Evolutionary conservation across 92 coral and sea anemone species (phyloP).

Genomic region (Isaurus tuberculatus): DNA sequence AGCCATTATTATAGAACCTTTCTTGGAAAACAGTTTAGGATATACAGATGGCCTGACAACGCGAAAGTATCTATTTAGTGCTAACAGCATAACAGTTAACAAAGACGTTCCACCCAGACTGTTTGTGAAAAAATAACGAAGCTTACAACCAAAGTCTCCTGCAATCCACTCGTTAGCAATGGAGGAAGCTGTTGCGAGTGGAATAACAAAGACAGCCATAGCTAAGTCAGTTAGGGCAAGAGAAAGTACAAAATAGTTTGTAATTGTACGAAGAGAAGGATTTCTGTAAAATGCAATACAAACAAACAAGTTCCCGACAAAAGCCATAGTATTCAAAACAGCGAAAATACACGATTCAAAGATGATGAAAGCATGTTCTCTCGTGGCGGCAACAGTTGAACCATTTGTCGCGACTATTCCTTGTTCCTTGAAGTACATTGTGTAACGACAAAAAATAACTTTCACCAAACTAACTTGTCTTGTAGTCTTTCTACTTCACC

Average conservation of each 20-base stretch:
- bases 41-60: slow-evolving; percentile 31
- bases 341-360: slow-evolving; percentile 25
- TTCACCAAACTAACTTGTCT: neutral
- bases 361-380: slow-evolving; percentile 11
- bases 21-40: slow-evolving; percentile 12
- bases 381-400: neutral
- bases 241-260: slow-evolving; percentile 28
- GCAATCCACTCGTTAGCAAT: slow-evolving; percentile 25
- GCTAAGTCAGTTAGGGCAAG: slow-evolving; percentile 20
- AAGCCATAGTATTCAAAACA: neutral
- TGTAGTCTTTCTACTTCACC: neutral
- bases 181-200: slow-evolving; percentile 24
- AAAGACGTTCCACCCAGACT: slow-evolving; percentile 30
- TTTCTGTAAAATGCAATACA: slow-evolving; percentile 30
- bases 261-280: slow-evolving; percentile 25
- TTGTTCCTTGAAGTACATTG: neutral
- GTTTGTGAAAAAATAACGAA: slow-evolving; percentile 22
- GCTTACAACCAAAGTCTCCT: slow-evolving; percentile 23
- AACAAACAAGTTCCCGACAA: slow-evolving; percentile 21
- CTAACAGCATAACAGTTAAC: slow-evolving; percentile 34
- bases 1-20: neutral
- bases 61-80: slow-evolving; percentile 29
- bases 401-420: neutral
- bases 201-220: slow-evolving; percentile 32
- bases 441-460: neutral